phyloP scores from a whole-genome alignment of 2,797 vertebrate species.

The Cuculus canorus region DNA sequence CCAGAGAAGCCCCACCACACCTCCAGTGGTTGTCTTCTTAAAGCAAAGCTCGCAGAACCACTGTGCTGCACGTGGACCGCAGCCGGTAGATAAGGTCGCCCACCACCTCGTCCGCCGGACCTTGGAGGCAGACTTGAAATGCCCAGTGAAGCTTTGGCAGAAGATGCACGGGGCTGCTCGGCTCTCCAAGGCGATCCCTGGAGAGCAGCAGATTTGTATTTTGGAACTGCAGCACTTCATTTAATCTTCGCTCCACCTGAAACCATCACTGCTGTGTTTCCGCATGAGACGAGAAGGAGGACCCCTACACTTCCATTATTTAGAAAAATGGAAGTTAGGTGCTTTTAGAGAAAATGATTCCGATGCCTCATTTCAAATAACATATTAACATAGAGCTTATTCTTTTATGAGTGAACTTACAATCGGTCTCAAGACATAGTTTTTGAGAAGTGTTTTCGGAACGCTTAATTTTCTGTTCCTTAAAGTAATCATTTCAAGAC shows the following conservation, averaged over 20 bases:
- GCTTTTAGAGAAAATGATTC: neutral
- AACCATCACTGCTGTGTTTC: too few relatives aligned
- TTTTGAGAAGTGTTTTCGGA: neutral
- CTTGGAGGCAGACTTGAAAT: neutral
- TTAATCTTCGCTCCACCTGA: neutral
- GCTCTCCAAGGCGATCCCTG: neutral
- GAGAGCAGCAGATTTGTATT: neutral
- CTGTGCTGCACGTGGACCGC: neutral
- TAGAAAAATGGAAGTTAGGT: neutral
- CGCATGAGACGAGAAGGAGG: neutral
- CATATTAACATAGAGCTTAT: neutral
- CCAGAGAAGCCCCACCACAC: neutral
- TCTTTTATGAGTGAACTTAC: neutral
- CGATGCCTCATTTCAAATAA: neutral
- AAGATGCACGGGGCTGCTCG: neutral
- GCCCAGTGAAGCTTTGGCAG: neutral
- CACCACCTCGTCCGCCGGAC: neutral
- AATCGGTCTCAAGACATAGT: neutral
- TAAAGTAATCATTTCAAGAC: neutral
- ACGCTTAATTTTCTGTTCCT: neutral
- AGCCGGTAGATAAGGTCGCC: neutral
- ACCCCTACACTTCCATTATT: neutral
- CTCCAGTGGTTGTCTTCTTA: neutral
- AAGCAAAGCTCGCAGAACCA: fast-evolving
- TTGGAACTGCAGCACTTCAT: neutral